Base-by-base conservation (phyloP, 2,113 vertebrate genomes). In the Poicephalus meyeri region DNA sequence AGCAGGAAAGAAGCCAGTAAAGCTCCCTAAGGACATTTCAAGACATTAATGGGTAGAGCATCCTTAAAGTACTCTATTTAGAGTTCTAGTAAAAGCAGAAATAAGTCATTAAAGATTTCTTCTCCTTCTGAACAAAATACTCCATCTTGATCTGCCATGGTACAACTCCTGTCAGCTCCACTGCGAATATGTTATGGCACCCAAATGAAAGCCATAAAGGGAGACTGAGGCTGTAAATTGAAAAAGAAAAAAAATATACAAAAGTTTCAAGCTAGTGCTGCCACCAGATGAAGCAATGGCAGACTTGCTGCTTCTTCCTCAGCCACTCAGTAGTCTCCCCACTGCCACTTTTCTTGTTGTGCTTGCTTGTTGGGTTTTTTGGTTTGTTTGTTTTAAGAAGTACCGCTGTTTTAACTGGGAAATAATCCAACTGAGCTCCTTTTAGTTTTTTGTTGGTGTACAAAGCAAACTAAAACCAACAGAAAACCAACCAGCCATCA, bases 61-160 rank as follows among this genome's bases (percentile, higher is more conserved):
- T 86, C 52, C 80, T 66, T 78, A 42, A 81, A 88, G 49, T 44
- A 80, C 29, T 46, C 66, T 82, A 49, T 26, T 25, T 81, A 70
- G 33, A 31, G 37, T 81, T 86, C 31, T 89, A 80, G 68, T 86
- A 86, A 91, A 94, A 70, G 63, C 41, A 93, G 68, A 86, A 94
- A 66, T 64, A 82, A 83, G 81, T 92, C 14, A 71, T 83, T 82
- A 83, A 83, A 87, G 9, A 60, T 80, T 84, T 83, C 39, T 74
- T 89, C 44, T 78, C 19, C 20, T 77, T 60, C 44, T 66, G 35
- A 70, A 66, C 16, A 76, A 86, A 93, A 79, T 56, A 74, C 9
- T 85, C 33, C 31, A 18, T 73, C 74, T 60, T 80, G 50, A 61
- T 61, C 46, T 74, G 56, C 37, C 31, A 56, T 58, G 31, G 7